Evolutionary conservation across 2,113 vertebrate species (phyloP).

Genomic region (Entomyzon cyanotis): DNA sequence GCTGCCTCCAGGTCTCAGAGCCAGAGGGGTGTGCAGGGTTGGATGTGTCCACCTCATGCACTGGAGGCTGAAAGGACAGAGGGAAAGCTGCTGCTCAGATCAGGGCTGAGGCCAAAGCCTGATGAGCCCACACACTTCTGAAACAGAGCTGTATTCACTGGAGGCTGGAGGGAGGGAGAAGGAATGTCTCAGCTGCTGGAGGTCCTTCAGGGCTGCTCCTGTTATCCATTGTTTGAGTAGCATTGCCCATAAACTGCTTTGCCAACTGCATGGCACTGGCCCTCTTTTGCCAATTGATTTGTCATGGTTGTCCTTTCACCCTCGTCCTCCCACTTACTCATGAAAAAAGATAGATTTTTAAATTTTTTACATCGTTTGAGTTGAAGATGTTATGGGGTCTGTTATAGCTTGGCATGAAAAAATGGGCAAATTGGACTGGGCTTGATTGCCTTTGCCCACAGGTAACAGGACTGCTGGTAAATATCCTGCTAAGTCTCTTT

Average conservation of each 20-base stretch:
- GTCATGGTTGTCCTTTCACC: neutral
- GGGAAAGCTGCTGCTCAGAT: neutral
- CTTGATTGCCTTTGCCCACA: neutral
- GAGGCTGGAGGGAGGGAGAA: neutral
- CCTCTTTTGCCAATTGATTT: neutral
- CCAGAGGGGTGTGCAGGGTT: fast-evolving
- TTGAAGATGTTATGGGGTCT: neutral
- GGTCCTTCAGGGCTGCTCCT: neutral
- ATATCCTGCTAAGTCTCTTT: neutral
- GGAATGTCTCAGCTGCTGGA: neutral
- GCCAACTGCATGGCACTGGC: neutral
- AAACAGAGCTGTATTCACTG: neutral
- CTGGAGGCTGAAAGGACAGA: neutral
- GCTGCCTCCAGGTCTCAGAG: neutral
- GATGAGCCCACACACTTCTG: neutral
- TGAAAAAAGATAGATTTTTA: neutral
- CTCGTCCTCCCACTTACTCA: neutral
- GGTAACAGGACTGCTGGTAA: neutral
- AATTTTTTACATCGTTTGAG: neutral
- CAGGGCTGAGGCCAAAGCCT: neutral
- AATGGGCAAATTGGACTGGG: neutral
- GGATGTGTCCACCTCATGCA: fast-evolving
- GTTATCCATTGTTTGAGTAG: neutral
- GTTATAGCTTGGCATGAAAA: neutral
- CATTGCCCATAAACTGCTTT: fast-evolving